These are phyloP conservation scores for Lymantria dispar DNA, from an alignment of 2,888 invertebrate species.

Conservation along the genomic window DNA sequence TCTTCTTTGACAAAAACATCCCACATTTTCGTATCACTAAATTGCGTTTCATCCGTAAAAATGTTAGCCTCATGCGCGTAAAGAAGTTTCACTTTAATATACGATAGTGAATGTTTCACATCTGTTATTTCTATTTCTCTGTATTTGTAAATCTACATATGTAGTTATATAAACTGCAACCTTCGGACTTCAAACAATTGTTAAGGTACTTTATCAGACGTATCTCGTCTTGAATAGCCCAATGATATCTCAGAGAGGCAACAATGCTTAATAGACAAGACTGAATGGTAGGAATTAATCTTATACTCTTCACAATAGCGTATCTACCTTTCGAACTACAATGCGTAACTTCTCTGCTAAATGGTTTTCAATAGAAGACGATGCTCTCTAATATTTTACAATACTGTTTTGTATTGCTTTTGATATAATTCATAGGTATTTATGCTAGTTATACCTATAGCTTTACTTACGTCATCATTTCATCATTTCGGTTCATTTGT, in stretches of 20 bases:
- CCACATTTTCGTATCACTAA: no score
- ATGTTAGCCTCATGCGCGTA: no score
- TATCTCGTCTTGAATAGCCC: slow-evolving; percentile 9
- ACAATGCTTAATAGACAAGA: slow-evolving; percentile 19
- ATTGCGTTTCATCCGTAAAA: no score
- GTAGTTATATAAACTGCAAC: neutral
- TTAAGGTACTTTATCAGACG: slow-evolving; percentile 5
- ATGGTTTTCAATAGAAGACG: neutral
- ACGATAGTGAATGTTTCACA: no score
- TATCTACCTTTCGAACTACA: neutral
- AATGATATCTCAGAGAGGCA: slow-evolving; percentile 10
- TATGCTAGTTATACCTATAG: no score
- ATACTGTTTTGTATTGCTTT: neutral
- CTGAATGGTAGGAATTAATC: slow-evolving; percentile 21
- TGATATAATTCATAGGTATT: no score
- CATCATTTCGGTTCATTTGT: no score
- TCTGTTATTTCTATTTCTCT: no score
- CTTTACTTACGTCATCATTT: no score
- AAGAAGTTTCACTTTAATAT: no score
- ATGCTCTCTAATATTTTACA: neutral
- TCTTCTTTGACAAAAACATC: no score
- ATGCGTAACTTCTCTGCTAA: neutral
- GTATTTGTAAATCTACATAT: no score
- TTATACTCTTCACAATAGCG: slow-evolving; percentile 5
- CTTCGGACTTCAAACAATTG: slow-evolving; percentile 1